Evolutionary conservation across 2,113 vertebrate species (phyloP).

Genomic region (Marmota monax): DNA sequence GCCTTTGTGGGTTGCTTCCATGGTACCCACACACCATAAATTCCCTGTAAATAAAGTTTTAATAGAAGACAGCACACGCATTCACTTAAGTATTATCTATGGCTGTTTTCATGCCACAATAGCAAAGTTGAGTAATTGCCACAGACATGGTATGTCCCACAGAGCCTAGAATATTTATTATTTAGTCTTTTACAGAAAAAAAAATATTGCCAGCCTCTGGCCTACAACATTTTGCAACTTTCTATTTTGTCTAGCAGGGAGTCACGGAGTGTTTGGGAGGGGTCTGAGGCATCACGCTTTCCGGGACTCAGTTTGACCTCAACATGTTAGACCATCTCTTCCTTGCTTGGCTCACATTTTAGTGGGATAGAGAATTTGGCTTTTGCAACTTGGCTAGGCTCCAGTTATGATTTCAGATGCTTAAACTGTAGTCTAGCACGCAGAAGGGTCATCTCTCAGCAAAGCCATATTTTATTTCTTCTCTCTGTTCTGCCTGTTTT

Average conservation of each 20-base stretch:
- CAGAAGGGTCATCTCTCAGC: not conserved
- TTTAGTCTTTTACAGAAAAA: not conserved
- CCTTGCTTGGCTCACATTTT: not conserved
- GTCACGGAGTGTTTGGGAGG: not conserved
- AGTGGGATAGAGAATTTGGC: not conserved
- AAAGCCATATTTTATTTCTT: not conserved
- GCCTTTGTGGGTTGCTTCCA: not conserved
- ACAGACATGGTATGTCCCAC: not conserved
- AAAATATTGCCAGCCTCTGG: not conserved
- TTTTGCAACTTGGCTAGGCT: not conserved
- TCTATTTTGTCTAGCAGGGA: not conserved
- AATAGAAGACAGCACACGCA: not conserved
- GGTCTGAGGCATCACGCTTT: no score
- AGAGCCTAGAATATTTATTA: conserved; percentile 8
- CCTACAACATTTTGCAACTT: not conserved
- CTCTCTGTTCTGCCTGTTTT: not conserved
- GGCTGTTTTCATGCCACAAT: not conserved
- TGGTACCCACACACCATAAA: not conserved
- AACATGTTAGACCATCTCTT: not conserved
- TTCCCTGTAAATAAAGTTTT: conserved; percentile 17
- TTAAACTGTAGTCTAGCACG: not conserved
- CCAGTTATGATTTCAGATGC: not conserved
- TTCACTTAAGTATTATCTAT: not conserved
- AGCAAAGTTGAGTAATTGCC: not conserved
- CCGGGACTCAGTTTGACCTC: not conserved